Evolutionary conservation across 2,113 vertebrate species (phyloP).

Genomic region (Peromyscus californicus): DNA sequence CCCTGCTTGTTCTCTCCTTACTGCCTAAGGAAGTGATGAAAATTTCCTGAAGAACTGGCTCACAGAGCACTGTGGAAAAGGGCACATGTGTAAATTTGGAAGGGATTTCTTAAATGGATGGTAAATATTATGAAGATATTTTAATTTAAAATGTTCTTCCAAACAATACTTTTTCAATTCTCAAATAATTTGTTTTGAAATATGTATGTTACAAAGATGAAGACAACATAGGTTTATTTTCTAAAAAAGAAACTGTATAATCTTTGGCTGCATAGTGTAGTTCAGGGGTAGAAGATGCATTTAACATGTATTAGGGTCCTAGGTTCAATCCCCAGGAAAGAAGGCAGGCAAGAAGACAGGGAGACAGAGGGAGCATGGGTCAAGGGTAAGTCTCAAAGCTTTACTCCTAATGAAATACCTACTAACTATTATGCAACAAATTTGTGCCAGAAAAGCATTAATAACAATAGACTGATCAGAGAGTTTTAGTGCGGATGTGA

Average conservation of each 20-base stretch:
- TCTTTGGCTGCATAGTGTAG: neutral
- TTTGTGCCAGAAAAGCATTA: slow-evolving; percentile 56
- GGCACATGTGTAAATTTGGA: neutral
- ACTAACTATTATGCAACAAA: neutral
- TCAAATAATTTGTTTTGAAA: slow-evolving; percentile 41
- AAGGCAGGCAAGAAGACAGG: neutral
- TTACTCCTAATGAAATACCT: slow-evolving; percentile 44
- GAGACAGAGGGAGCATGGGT: neutral
- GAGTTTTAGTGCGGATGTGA: slow-evolving; percentile 48
- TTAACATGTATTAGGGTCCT: neutral
- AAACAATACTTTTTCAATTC: slow-evolving; percentile 20
- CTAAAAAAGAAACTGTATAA: slow-evolving; percentile 24
- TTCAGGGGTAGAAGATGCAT: neutral
- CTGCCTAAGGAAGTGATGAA: slow-evolving; percentile 26
- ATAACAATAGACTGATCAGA: slow-evolving; percentile 59
- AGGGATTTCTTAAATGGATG: slow-evolving; percentile 38
- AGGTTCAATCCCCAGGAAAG: neutral
- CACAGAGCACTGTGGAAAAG: slow-evolving; percentile 24
- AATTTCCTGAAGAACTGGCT: slow-evolving; percentile 36
- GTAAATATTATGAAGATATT: neutral
- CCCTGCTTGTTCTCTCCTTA: neutral
- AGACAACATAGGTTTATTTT: neutral
- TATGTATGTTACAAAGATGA: slow-evolving; percentile 48
- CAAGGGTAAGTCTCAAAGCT: slow-evolving; percentile 32
- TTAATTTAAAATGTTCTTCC: slow-evolving; percentile 25